A percentile compares a stretch with the other conserved stretches of the same genome.
Evolutionary conservation across 2,113 vertebrate genomes (phyloP).

Genomic region (Cyrtonyx montezumae): DNA sequence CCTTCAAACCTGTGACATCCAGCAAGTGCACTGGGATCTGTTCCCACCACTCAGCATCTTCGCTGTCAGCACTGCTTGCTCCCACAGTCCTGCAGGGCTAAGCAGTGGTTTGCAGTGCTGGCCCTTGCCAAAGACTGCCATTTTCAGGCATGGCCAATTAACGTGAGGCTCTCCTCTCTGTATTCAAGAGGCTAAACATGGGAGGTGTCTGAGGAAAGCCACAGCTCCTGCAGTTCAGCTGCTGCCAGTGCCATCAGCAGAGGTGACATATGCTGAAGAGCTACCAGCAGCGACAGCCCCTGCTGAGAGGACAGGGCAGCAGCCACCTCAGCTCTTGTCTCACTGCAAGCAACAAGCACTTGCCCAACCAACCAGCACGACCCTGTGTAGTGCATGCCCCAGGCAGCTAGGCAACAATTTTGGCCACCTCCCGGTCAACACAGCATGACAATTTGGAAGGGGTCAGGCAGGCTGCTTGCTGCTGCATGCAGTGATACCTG

Average conservation of each 20-base stretch:
- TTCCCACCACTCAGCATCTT: neutral
- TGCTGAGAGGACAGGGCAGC: neutral
- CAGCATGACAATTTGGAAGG: rapidly evolving
- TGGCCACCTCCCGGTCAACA: rapidly evolving
- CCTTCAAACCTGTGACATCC: neutral
- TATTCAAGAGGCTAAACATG: neutral
- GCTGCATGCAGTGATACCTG: rapidly evolving
- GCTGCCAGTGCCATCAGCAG: rapidly evolving
- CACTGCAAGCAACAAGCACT: rapidly evolving
- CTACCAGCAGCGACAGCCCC: neutral
- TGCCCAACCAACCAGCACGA: rapidly evolving
- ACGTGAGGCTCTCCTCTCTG: neutral
- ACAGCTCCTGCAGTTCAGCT: neutral
- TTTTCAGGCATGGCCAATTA: neutral
- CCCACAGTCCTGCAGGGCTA: rapidly evolving
- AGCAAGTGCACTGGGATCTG: rapidly evolving
- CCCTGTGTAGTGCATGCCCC: rapidly evolving
- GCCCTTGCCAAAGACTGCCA: too few species aligned
- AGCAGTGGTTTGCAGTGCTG: neutral
- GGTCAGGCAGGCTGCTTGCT: neutral
- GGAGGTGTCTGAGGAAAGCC: neutral
- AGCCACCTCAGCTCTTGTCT: neutral
- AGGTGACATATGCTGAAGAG: rapidly evolving
- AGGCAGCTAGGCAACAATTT: neutral
- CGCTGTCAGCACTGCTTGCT: rapidly evolving